Percentiles rank a stretch among this genome's conserved stretches.
Evolutionary conservation across 2,888 invertebrate species (phyloP).

Genomic region (Rhodophaea formosa): DNA sequence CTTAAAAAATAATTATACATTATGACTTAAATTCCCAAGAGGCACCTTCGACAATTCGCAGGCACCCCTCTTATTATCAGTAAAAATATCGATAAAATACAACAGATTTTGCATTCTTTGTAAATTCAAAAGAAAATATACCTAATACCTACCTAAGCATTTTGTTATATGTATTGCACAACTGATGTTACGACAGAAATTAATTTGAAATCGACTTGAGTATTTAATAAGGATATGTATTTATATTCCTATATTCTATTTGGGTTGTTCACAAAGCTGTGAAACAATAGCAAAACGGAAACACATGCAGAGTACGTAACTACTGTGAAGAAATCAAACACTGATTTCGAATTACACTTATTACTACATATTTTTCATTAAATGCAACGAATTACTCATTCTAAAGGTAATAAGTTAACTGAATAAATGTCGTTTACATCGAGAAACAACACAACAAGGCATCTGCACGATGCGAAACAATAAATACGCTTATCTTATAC

Average conservation of each 20-base stretch:
- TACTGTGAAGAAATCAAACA: conserved; percentile 53
- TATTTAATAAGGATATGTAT: conserved; percentile 80
- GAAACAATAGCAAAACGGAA: conserved; percentile 67
- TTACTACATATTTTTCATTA: conserved; percentile 64
- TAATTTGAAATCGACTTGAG: conserved; percentile 72
- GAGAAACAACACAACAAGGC: too few species aligned
- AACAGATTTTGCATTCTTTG: conserved; percentile 76
- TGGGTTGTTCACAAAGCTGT: conserved; percentile 65
- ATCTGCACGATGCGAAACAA: too few species aligned
- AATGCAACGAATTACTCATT: conserved; percentile 65
- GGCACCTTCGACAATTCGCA: conserved; percentile 45
- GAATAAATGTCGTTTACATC: conserved; percentile 27
- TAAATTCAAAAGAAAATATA: conserved; percentile 78
- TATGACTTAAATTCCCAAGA: conserved; percentile 73
- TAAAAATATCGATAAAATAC: conserved; percentile 79
- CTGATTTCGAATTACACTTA: conserved; percentile 58
- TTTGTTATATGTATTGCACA: conserved; percentile 78
- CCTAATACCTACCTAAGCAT: conserved; percentile 77
- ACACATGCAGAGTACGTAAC: conserved; percentile 43
- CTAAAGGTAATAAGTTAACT: conserved; percentile 50
- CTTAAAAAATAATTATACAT: conserved; percentile 77
- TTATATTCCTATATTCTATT: conserved; percentile 70
- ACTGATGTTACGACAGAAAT: conserved; percentile 69
- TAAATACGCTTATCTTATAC: too few species aligned
- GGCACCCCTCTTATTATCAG: conserved; percentile 55